Base-by-base conservation (phyloP, 2,888 invertebrate species). In the Nymphalis c-album region DNA sequence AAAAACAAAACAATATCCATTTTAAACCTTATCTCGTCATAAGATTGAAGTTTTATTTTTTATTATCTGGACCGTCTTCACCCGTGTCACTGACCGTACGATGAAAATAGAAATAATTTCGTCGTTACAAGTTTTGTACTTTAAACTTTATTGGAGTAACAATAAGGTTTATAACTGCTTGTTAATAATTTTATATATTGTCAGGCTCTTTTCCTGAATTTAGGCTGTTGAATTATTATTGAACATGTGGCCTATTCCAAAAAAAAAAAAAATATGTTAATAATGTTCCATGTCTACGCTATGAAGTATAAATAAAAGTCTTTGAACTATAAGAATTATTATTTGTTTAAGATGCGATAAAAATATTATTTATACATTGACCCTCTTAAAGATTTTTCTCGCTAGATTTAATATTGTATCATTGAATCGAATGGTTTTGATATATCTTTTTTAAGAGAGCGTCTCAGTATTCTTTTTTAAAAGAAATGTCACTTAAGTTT, bases 51-150 rank as follows among this genome's bases (percentile, higher is more conserved):
- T 58, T 60, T 50, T 16, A 2, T 31, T n/a, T 35, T 18, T 57
- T 35, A 10, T n/a, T 20, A 46, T 60, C 51, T 47, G 47, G 10
- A 6, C 40, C 13, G 20, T 58, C 16, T 31, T 16, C 20, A 40
- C 47, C 31, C 69, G 61, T 66, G 71, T 71, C 71, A 66, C 57
- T 71, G 69, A 71, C 71, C 69, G 60, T 65, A 46, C 51, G 60
- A 66, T 69, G 26, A 35, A 69, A 69, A 71, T 66, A 69, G 69
- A 71, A 48, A 63, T 50, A 63, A 63, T 57, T 63, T 63, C 46
- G 18, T 35, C 16, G n/a, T 18, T 60, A 18, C 60, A 46, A 17
- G 31, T 17, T 16, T 47, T 45, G 7, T 4, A 65, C 40, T 40
- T 47, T 60, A 35, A 47, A 46, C 61, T 65, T 61, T 65, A 65